Evolutionary conservation across 1,140 invertebrate genomes (phyloP).

Genomic region (Papilio dardanus): DNA sequence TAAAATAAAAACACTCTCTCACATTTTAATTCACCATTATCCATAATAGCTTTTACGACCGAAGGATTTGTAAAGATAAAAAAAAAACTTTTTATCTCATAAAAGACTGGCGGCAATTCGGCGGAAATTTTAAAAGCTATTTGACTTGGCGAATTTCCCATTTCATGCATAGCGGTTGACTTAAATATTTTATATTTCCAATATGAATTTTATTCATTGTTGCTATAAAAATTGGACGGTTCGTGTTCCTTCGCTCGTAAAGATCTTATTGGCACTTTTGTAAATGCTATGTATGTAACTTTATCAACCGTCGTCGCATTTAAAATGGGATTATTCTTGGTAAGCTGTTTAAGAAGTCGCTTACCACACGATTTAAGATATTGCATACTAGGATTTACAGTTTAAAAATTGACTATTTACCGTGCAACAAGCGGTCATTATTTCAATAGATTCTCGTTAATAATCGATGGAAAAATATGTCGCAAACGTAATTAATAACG

Average conservation of each 20-base stretch:
- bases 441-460: too few species aligned
- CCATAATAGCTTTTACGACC: slow-evolving; percentile 18
- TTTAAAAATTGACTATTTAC: neutral
- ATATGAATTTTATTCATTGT: slow-evolving; percentile 32
- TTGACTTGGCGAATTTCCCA: slow-evolving; percentile 33
- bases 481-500: too few species aligned
- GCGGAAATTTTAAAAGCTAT: slow-evolving; percentile 33
- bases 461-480: too few species aligned
- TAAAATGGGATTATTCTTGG: neutral
- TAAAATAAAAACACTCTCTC: neutral
- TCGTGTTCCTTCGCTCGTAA: slow-evolving; percentile 31
- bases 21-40: slow-evolving; percentile 20
- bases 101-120: slow-evolving; percentile 32
- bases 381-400: neutral
- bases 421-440: too few species aligned
- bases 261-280: slow-evolving; percentile 30
- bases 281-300: neutral
- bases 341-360: neutral
- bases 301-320: neutral
- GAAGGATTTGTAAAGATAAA: slow-evolving; percentile 31
- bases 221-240: slow-evolving; percentile 23
- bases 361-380: neutral
- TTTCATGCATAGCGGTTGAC: slow-evolving; percentile 30
- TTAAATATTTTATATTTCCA: slow-evolving; percentile 37
- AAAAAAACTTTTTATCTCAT: slow-evolving; percentile 33